A percentile compares a stretch with the other conserved stretches of the same genome.
Evolutionary conservation across 92 coral and sea anemone genomes (phyloP).

Genomic region (Nematostella vectensis): DNA sequence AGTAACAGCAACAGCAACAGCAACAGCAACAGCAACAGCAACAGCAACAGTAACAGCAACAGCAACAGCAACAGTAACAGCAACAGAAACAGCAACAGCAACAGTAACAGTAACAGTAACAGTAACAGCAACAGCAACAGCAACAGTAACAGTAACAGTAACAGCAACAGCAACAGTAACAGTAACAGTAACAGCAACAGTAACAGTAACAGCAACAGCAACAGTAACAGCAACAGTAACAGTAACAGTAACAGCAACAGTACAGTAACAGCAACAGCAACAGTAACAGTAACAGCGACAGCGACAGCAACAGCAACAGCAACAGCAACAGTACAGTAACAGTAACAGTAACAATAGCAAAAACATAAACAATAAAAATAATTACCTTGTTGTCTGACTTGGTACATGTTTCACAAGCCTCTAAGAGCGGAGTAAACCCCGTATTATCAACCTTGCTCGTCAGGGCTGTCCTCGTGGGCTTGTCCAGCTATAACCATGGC

Average conservation of each 20-base stretch:
- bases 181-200: no score
- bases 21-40: not conserved
- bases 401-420: slow-evolving; percentile 61
- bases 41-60: no score
- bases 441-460: slow-evolving; percentile 49
- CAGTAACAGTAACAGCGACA: not conserved
- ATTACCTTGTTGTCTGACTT: no score
- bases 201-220: no score
- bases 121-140: no score
- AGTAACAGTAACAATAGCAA: not conserved
- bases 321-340: not conserved
- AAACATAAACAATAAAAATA: not conserved
- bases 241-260: no score
- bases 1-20: not conserved
- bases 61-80: no score
- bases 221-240: no score
- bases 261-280: not conserved
- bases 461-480: slow-evolving; percentile 11
- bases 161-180: no score
- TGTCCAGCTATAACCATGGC: slow-evolving; percentile 14
- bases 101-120: no score
- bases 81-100: no score
- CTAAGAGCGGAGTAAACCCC: slow-evolving; percentile 72
- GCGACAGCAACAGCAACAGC: slow-evolving; percentile 1
- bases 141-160: no score